These are phyloP conservation scores for Indicator indicator DNA, from an alignment of 2,113 vertebrate species.

Conservation along the genomic window DNA sequence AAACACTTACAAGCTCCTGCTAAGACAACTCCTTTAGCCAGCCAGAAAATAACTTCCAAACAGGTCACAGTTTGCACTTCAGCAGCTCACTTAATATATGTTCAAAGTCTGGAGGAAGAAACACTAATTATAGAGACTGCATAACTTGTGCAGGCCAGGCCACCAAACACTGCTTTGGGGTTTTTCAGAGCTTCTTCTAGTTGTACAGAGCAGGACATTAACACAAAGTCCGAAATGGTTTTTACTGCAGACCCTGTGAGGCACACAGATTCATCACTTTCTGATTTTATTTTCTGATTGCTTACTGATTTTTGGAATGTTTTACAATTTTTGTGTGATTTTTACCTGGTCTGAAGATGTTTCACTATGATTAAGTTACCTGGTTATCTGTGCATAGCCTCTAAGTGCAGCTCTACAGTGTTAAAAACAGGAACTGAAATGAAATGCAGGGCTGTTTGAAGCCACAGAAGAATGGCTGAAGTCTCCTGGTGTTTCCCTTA, in stretches of 20 bases:
- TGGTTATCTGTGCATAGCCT: not conserved
- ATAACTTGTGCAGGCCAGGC: not conserved
- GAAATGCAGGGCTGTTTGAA: not conserved
- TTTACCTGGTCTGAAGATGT: not conserved
- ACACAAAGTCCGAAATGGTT: not conserved
- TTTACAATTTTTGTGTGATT: not conserved
- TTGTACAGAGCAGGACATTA: not conserved
- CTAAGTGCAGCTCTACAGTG: not conserved
- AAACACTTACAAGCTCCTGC: constrained; percentile 36
- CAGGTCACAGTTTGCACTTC: constrained; percentile 3
- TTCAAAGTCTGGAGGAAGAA: not conserved
- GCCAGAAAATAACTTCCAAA: constrained; percentile 21
- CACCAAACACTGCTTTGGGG: accelerated
- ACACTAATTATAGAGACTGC: not conserved
- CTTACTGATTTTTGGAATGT: not conserved
- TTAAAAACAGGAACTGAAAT: not conserved
- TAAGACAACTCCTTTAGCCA: constrained; percentile 19
- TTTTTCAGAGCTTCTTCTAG: not conserved
- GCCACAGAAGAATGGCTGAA: not conserved
- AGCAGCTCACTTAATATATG: not conserved
- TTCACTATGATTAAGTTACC: not conserved
- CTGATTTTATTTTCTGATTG: not conserved
- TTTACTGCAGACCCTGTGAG: not conserved
- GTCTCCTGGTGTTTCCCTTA: not conserved
- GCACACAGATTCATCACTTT: not conserved